Percentiles rank a stretch among this genome's conserved stretches.
Evolutionary conservation across 2,113 vertebrate genomes (phyloP).

Genomic region (Eubucco bourcierii): DNA sequence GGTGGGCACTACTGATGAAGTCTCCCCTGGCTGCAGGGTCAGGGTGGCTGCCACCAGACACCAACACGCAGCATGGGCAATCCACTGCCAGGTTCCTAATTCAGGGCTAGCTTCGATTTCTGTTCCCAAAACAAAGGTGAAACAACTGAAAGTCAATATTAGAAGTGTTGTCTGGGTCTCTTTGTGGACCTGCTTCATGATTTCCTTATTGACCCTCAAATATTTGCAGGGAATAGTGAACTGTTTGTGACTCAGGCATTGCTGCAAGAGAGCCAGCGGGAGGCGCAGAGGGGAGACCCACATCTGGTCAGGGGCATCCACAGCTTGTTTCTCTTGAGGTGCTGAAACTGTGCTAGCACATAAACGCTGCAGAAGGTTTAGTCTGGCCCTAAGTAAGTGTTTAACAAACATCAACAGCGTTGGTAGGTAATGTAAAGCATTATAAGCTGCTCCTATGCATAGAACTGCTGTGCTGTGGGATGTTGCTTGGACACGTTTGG

Average conservation of each 20-base stretch:
- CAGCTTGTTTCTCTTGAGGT: conserved; percentile 36
- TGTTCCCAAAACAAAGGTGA: not conserved
- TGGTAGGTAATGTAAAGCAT: not conserved
- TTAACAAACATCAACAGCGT: conserved; percentile 11
- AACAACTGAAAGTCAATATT: not conserved
- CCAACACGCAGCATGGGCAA: not conserved
- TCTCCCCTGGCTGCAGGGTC: not conserved
- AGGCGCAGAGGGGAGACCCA: not conserved
- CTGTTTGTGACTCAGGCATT: not conserved
- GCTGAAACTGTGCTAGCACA: conserved; percentile 2
- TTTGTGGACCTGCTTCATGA: not conserved
- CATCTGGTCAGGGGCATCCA: conserved; percentile 11
- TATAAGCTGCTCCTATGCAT: not conserved
- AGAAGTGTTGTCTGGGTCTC: not conserved
- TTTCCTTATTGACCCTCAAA: conserved; percentile 29
- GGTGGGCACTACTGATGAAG: not conserved
- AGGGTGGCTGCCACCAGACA: not conserved
- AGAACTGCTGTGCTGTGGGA: not conserved
- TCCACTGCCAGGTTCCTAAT: not conserved
- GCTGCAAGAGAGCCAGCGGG: not conserved
- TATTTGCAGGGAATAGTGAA: conserved; percentile 14
- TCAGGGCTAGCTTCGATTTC: not conserved
- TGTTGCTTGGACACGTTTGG: not conserved
- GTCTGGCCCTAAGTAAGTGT: conserved; percentile 43
- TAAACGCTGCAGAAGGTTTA: conserved; percentile 51